Conservation (phyloP, 2,797 vertebrate species). For the Sebastiscus albofasciatus region DNA sequence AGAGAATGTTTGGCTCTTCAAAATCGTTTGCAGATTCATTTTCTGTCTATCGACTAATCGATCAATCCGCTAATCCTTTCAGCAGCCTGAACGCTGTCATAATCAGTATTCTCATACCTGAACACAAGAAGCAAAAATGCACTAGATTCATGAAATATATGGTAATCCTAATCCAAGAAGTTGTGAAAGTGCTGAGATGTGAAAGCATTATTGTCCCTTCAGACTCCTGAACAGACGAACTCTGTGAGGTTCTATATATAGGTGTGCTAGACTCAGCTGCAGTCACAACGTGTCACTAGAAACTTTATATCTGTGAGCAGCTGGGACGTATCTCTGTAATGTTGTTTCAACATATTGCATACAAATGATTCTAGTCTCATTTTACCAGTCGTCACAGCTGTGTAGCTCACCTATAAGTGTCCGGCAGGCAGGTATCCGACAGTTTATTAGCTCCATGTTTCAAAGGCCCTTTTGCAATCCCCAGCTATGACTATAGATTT, state of each 20-base stretch:
- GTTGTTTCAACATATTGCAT: neutral
- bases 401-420: neutral
- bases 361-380: slow-evolving; percentile 17
- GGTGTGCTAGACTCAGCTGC: slow-evolving; percentile 12
- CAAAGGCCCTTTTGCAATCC: neutral
- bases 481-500: slow-evolving; percentile 8
- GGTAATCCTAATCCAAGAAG: slow-evolving; percentile 12
- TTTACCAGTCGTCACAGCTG: neutral
- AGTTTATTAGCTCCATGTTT: neutral
- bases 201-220: slow-evolving; percentile 7
- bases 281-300: slow-evolving; percentile 9
- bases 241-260: slow-evolving; percentile 22
- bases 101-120: neutral
- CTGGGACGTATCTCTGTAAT: slow-evolving; percentile 3
- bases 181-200: slow-evolving; percentile 5
- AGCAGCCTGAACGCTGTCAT: neutral
- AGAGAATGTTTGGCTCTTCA: neutral
- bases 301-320: slow-evolving; percentile 3
- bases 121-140: neutral
- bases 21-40: neutral
- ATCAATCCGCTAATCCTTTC: neutral
- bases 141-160: slow-evolving; percentile 2
- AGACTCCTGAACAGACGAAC: neutral
- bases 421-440: neutral
- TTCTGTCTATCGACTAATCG: neutral